Evolutionary conservation across 1,140 invertebrate genomes (phyloP).

Genomic region (Calliopsis andreniformis): DNA sequence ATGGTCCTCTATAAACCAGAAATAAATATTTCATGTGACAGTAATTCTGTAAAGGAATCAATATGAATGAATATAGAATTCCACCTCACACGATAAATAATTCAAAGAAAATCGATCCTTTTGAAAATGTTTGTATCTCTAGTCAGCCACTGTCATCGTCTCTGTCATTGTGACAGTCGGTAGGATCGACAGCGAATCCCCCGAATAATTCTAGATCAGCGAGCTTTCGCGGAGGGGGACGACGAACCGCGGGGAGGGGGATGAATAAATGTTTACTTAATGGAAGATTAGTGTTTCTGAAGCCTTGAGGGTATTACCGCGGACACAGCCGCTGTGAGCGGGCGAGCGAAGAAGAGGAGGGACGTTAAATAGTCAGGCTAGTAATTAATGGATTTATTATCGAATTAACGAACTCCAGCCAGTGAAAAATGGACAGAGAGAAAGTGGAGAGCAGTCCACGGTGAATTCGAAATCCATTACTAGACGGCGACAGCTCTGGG

Average conservation of each 20-base stretch:
- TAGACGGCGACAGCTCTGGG: constrained; percentile 59
- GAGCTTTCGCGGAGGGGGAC: background rate
- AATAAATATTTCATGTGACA: too few species aligned
- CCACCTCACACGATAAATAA: too few species aligned
- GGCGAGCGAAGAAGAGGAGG: constrained; percentile 19
- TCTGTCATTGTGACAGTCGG: background rate
- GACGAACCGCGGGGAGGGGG: background rate
- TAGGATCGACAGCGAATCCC: background rate
- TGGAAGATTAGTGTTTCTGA: constrained; percentile 60
- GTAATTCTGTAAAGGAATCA: too few species aligned
- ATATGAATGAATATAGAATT: too few species aligned
- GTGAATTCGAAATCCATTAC: constrained; percentile 66
- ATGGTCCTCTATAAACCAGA: too few species aligned
- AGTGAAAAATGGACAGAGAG: constrained; percentile 60
- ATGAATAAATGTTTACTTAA: constrained; percentile 65
- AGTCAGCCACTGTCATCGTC: too few species aligned
- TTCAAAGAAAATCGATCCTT: too few species aligned
- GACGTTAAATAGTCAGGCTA: constrained; percentile 57
- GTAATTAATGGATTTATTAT: constrained; percentile 71
- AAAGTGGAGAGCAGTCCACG: constrained; percentile 48
- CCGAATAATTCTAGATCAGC: background rate
- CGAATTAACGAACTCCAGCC: constrained; percentile 60
- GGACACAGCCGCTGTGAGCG: too few species aligned
- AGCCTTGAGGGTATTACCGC: constrained; percentile 33
- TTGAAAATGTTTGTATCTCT: too few species aligned